Evolutionary conservation across 1,140 invertebrate species (phyloP).

Genomic region (Magallana gigas): DNA sequence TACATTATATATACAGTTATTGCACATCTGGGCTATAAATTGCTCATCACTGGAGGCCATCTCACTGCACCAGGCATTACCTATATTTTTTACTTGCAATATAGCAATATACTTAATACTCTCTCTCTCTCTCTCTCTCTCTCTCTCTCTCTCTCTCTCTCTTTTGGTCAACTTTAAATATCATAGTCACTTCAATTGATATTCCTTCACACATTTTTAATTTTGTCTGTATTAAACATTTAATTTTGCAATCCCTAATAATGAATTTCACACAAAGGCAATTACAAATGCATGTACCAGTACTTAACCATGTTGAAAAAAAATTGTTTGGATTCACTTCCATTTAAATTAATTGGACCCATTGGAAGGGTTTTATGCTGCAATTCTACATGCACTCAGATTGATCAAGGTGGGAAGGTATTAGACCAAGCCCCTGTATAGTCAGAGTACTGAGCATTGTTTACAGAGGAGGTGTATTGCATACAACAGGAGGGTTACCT

Average conservation of each 20-base stretch:
- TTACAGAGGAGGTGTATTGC: constrained; percentile 5
- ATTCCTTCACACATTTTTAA: too few species aligned
- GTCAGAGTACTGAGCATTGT: neutral
- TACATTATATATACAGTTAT: constrained; percentile 31
- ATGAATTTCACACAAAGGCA: too few species aligned
- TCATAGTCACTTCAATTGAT: too few species aligned
- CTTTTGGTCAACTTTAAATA: too few species aligned
- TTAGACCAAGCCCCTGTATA: neutral
- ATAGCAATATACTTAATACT: neutral
- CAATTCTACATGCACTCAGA: neutral
- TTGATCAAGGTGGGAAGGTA: neutral
- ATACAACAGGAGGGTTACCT: neutral
- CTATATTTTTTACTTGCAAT: neutral
- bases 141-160: neutral
- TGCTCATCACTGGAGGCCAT: constrained; percentile 1
- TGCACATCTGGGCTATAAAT: constrained; percentile 32
- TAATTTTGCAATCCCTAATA: too few species aligned
- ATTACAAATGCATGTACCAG: too few species aligned
- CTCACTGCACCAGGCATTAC: neutral
- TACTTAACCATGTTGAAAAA: too few species aligned
- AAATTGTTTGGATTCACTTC: too few species aligned
- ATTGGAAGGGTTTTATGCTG: neutral
- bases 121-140: neutral
- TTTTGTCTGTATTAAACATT: too few species aligned
- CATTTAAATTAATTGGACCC: too few species aligned